Evolutionary conservation across 1,140 invertebrate species (phyloP), one percentile per base, ranked within the genome.

Genomic region (Trachelipus rathkii): DNA sequence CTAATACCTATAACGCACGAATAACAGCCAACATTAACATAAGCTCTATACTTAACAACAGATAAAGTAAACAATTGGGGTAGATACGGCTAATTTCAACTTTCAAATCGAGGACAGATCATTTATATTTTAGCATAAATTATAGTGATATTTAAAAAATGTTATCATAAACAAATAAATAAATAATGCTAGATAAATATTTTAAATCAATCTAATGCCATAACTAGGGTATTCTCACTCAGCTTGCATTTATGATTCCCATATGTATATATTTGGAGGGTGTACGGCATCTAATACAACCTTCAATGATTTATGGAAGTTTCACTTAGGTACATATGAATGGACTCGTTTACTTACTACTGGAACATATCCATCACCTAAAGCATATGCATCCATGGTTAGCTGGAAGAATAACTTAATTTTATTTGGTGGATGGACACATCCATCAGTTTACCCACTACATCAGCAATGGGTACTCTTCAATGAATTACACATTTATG

Each of bases 291-390:
- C 93, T 50, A 92, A 91, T 82, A 98, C 96, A 21, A 95, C 96
- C 10, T 98, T 98, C 83, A 98, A 99, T 88, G 96, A 99, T 87
- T 87, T 99, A 10, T 98, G 96, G 96, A 89, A 89, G 80, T 90
- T 98, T 84, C 93, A 98, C 87, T 88, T 98, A 67, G 78, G 77
- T 15, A 73, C 44, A 24, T 71, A 78, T 45, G 77, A 77, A 66
- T 80, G 78, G 78, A 87, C 90, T 8, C 87, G 93, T 82, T 91
- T 92, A 0, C 84, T 92, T 11, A 91, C 92, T 0, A 90, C 90
- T 85, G 95, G 95, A 33, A 92, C 90, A 50, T 97, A 97, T 87
- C 97, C 97, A 44, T 94, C 94, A 8, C 96, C 97, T 6, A 99
- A 98, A 87, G 95, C 96, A 73, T 95, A 94, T 85, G 93, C 95